A percentile compares a stretch with the other conserved stretches of the same genome.
Evolutionary conservation across 2,888 invertebrate genomes (phyloP).

Genomic region (Steinernema carpocapsae): DNA sequence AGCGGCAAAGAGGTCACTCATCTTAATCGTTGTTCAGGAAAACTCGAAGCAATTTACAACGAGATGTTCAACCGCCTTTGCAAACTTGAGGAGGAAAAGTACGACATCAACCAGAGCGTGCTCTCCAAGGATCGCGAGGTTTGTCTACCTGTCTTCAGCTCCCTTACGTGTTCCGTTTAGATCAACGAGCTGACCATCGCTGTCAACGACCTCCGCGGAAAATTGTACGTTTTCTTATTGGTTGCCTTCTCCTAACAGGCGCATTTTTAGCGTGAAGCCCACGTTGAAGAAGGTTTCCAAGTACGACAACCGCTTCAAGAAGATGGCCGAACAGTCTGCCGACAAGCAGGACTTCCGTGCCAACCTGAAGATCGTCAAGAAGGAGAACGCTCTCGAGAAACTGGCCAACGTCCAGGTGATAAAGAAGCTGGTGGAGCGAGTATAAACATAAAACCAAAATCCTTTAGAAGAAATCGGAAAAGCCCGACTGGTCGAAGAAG

Average conservation of each 20-base stretch:
- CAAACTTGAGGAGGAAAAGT: constrained; percentile 75
- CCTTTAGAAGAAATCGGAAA: constrained; percentile 64
- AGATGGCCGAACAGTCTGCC: constrained; percentile 48
- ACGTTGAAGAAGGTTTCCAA: constrained; percentile 96
- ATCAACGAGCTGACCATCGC: constrained; percentile 98
- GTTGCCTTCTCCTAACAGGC: constrained; percentile 26
- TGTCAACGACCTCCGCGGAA: constrained; percentile 99
- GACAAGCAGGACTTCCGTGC: constrained; percentile 93
- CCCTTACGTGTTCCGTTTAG: constrained; percentile 73
- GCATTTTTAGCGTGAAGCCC: constrained; percentile 67
- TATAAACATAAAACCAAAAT: no score
- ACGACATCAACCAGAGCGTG: constrained; percentile 96
- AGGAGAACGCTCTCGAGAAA: constrained; percentile 87
- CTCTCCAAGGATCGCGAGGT: constrained; percentile 94
- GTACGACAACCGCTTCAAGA: constrained; percentile 86
- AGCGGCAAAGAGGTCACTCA: not conserved
- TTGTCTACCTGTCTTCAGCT: constrained; percentile 70
- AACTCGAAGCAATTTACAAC: constrained; percentile 64
- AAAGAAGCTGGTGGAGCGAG: no score
- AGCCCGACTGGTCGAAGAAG: constrained; percentile 68
- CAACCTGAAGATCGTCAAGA: constrained; percentile 95
- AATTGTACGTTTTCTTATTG: constrained; percentile 77
- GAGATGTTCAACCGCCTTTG: constrained; percentile 75
- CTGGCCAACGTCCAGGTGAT: constrained; percentile 46
- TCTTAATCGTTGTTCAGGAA: constrained; percentile 47